phyloP scores from a whole-genome alignment of 2,113 vertebrate species.

The Lophius piscatorius region DNA sequence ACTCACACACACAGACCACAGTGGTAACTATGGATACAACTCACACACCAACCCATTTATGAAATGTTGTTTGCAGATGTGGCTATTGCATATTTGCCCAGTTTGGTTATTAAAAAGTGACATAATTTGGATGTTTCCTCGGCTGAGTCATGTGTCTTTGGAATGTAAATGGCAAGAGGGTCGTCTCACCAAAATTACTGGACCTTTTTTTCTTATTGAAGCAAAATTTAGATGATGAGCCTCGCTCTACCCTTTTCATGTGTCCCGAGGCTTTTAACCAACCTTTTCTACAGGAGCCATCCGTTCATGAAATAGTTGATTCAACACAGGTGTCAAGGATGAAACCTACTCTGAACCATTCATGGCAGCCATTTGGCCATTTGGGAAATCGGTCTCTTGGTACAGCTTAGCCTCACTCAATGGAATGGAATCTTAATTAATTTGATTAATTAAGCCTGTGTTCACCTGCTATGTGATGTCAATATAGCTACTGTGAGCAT shows the following conservation, averaged over 20 bases:
- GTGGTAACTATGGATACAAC: conserved; percentile 62
- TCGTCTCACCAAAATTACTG: conserved; percentile 2
- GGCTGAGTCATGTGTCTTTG: conserved; percentile 25
- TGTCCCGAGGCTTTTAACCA: background rate
- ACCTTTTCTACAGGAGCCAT: too few relatives aligned
- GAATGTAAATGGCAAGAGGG: conserved; percentile 7
- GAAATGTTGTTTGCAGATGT: conserved; percentile 51
- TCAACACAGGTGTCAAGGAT: too few relatives aligned
- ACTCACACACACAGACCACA: conserved; percentile 9
- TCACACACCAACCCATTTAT: conserved; percentile 48
- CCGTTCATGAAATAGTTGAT: too few relatives aligned
- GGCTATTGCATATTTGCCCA: conserved; percentile 41
- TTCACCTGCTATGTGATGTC: too few relatives aligned
- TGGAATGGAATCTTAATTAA: too few relatives aligned
- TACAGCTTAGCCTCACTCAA: too few relatives aligned
- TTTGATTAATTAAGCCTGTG: too few relatives aligned
- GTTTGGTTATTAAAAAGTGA: conserved; percentile 20
- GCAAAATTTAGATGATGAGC: conserved; percentile 7
- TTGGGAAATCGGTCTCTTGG: too few relatives aligned
- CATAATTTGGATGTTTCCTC: conserved; percentile 17
- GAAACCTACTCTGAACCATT: too few relatives aligned
- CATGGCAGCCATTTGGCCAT: too few relatives aligned
- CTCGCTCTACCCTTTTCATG: background rate
- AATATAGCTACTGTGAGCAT: too few relatives aligned
- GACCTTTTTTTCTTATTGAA: background rate